These are phyloP conservation scores for Motacilla tschutschensis DNA, from an alignment of 2,113 vertebrate species.

Conservation along the genomic window DNA sequence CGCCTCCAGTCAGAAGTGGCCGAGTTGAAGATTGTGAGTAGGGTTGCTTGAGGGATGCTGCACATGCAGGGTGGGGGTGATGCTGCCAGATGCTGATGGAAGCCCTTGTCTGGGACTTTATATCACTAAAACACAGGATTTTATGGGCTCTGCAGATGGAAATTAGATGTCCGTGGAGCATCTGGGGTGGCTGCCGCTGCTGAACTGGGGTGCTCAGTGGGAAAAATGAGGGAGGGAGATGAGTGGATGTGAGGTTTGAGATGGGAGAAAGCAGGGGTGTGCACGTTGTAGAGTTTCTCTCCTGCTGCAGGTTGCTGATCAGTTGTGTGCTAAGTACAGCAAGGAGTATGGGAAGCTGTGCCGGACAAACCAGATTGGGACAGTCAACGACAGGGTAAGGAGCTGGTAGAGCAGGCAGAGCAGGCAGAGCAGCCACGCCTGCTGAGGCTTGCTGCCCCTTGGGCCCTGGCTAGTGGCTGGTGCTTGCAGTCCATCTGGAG, in stretches of 20 bases:
- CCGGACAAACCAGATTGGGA: conserved; percentile 96
- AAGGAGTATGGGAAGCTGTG: conserved; percentile 98
- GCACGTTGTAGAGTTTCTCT: background rate
- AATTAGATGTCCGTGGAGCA: background rate
- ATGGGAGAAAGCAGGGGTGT: background rate
- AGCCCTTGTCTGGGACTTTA: background rate
- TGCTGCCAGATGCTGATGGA: background rate
- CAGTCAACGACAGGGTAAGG: conserved; percentile 92
- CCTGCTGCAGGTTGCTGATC: conserved; percentile 87
- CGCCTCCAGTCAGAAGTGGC: conserved; percentile 91
- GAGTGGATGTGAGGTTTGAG: background rate
- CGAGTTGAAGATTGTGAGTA: conserved; percentile 92
- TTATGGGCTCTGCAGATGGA: background rate
- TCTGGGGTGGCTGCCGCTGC: background rate
- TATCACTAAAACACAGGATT: background rate
- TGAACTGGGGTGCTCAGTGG: background rate
- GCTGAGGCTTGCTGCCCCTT: background rate
- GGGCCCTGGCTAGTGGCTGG: background rate
- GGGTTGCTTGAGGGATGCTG: background rate
- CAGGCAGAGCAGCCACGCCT: background rate
- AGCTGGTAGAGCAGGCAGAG: background rate
- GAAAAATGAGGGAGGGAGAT: background rate
- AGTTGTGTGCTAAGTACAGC: conserved; percentile 97
- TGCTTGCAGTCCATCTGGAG: background rate
- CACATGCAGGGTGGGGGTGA: fast-evolving